Evolutionary conservation across 2,888 invertebrate species (phyloP).

Genomic region (Myathropa florea): DNA sequence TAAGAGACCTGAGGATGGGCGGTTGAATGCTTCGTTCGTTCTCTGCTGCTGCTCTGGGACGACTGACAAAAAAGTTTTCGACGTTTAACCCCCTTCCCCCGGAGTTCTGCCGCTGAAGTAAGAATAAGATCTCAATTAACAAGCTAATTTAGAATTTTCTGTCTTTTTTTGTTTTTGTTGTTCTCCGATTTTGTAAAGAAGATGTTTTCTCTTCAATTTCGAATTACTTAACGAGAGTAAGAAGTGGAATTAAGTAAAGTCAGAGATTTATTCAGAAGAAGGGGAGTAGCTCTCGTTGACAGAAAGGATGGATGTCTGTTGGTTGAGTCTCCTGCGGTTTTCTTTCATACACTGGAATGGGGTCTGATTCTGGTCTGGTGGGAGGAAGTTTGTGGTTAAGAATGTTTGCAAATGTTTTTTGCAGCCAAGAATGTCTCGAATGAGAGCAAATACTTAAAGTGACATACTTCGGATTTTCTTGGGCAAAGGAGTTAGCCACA

Average conservation of each 20-base stretch:
- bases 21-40: background rate
- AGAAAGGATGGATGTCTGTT: background rate
- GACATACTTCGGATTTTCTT: too few relatives aligned
- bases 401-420: too few relatives aligned
- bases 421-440: too few relatives aligned
- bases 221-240: background rate
- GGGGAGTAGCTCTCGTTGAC: background rate
- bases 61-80: background rate
- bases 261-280: background rate
- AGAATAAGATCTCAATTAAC: background rate
- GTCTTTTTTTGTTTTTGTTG: background rate
- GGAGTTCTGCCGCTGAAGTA: background rate
- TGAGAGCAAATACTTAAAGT: too few relatives aligned
- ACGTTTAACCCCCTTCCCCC: background rate
- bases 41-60: background rate
- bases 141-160: background rate
- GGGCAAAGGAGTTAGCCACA: too few relatives aligned
- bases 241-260: background rate
- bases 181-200: background rate
- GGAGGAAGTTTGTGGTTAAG: too few relatives aligned
- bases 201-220: background rate
- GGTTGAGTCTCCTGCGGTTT: background rate
- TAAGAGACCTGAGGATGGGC: background rate
- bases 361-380: too few relatives aligned
- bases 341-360: background rate